phyloP scores from a whole-genome alignment of 2,113 vertebrate species.

The Rhynchopsitta pachyrhyncha region DNA sequence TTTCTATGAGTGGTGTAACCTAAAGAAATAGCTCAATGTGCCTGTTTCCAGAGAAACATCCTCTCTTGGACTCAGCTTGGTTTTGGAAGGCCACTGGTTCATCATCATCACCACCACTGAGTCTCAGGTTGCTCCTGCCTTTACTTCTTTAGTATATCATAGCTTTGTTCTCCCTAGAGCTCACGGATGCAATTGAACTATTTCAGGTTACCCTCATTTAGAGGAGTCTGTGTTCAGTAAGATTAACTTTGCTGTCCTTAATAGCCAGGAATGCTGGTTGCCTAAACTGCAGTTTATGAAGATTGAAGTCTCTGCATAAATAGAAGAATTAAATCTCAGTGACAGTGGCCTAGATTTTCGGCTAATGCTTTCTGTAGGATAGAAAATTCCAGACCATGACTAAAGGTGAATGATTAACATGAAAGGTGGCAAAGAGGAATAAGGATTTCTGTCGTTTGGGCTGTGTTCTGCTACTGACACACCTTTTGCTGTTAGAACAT shows the following conservation, averaged over 20 bases:
- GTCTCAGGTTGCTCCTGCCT: background rate
- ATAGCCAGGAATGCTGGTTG: background rate
- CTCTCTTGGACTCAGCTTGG: background rate
- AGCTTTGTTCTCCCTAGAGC: background rate
- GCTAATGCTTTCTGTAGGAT: background rate
- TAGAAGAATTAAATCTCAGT: background rate
- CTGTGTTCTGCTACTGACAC: background rate
- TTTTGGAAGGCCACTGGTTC: background rate
- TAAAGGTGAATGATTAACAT: background rate
- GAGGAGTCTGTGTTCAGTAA: background rate
- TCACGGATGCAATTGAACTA: background rate
- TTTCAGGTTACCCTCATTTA: background rate
- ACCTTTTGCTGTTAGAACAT: background rate
- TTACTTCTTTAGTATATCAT: background rate
- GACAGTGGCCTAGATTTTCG: background rate
- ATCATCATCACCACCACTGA: background rate
- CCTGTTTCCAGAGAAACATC: background rate
- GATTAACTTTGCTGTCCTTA: constrained; percentile 35
- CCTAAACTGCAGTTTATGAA: constrained; percentile 36
- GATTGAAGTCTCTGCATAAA: background rate
- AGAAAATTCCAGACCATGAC: background rate
- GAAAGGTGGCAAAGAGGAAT: background rate
- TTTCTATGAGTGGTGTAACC: background rate
- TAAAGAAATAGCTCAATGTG: background rate
- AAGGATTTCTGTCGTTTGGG: background rate